Base-by-base conservation (phyloP, 2,113 vertebrate species). In the Forbesichthys agassizii region DNA sequence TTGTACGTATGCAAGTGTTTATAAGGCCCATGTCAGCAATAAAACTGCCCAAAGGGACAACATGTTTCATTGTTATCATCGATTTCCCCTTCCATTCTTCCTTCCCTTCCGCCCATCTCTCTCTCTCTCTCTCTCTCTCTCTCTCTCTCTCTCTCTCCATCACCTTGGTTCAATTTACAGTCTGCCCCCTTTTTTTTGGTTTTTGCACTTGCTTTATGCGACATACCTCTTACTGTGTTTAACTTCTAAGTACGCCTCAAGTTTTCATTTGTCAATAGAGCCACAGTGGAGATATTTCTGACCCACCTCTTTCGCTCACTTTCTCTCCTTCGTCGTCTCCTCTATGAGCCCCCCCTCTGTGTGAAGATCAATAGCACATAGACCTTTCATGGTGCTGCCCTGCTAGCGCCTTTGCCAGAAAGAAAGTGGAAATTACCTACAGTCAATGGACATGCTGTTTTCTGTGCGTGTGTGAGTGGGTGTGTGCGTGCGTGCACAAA, bases 191-290 rank as follows among this genome's bases (percentile, higher is more conserved):
- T 86, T 18, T 11, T 18, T 47, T 77, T 13, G 18, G 6, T 36
- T 55, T 64, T 47, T 33, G 36, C 3, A 14, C 9, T 3, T 20
- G 12, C 33, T 61, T 67, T 61, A 33, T 64, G 64, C 53, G 33
- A 53, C n/a, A 65, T 61, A 54, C 59, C 27, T 66, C 63, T 61
- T 47, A 54, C 58, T 61, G 61, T 52, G 14, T n/a, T 16, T 62
- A n/a, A 62, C 61, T 62, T 62, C 27, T 60, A 14, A 27, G 12
- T 51, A 13, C 1, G 49, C 49, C 13, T 64, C 16, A 33, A 59
- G 61, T 47, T 67, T 74, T 78, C 36, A 65, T 78, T 73, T 62
- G 71, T 86, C 77, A 69, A 74, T 84, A 76, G 60, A 68, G 16
- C 64, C 69, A 54, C 69, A 64, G 72, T 55, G 65, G 51, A 46